Conservation (phyloP, 2,113 vertebrate species). For the Pituophis catenifer region DNA sequence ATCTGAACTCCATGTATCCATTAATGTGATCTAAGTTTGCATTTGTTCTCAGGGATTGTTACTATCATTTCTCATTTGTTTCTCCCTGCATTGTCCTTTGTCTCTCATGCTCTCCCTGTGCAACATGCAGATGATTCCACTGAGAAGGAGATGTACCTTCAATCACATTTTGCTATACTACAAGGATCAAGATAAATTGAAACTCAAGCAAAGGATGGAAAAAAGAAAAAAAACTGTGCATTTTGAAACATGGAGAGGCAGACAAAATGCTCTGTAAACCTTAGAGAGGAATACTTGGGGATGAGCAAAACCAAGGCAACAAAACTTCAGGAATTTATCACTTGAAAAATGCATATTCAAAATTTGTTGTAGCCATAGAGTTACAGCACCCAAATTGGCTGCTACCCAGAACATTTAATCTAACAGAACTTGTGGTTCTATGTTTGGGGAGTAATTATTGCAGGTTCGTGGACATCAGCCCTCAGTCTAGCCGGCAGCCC, state of each 20-base stretch:
- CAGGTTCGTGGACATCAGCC: background rate
- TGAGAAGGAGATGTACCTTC: background rate
- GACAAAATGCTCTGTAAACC: background rate
- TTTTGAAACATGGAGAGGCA: background rate
- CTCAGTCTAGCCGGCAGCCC: conserved; percentile 5
- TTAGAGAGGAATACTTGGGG: conserved; percentile 9
- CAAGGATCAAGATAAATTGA: background rate
- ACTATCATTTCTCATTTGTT: background rate
- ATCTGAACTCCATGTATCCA: background rate
- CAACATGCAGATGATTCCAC: background rate
- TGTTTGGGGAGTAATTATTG: background rate
- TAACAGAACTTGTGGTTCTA: background rate
- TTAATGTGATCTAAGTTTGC: background rate
- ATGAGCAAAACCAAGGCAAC: background rate
- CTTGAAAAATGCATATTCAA: background rate
- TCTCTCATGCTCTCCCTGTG: background rate
- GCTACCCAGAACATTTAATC: background rate
- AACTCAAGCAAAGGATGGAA: background rate
- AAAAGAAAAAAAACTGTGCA: background rate
- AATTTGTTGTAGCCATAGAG: conserved; percentile 22
- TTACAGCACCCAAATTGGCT: background rate
- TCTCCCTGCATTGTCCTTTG: background rate
- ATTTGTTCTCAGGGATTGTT: background rate
- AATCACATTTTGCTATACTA: background rate
- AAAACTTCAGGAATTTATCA: background rate